Conservation (phyloP, 2,797 vertebrate species). For the Mionectes olivaceus region DNA sequence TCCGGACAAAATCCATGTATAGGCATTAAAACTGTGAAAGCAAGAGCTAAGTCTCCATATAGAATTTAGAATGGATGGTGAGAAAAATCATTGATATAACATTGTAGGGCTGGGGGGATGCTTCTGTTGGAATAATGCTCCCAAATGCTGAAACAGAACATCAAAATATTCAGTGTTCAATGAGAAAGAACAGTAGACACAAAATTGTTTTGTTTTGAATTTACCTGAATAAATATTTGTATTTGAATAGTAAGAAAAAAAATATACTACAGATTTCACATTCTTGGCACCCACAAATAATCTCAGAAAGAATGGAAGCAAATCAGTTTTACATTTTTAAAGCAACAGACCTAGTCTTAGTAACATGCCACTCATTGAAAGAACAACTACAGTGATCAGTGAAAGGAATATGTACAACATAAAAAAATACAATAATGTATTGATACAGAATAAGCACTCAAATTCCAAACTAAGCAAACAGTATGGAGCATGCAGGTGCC, state of each 20-base stretch:
- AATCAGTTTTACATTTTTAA: neutral
- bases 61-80: neutral
- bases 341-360: neutral
- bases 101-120: neutral
- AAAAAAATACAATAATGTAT: neutral
- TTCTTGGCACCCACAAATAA: neutral
- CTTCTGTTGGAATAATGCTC: neutral
- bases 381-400: neutral
- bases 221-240: slow-evolving; percentile 19
- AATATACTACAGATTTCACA: neutral
- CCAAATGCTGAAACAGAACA: neutral
- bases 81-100: neutral
- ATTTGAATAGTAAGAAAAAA: neutral
- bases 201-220: neutral
- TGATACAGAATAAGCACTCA: neutral
- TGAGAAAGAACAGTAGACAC: neutral
- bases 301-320: neutral
- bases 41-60: neutral
- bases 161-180: neutral
- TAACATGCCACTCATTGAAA: neutral
- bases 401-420: neutral
- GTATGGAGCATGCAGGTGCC: neutral
- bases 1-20: neutral
- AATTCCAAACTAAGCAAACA: neutral
- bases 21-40: neutral